Base-by-base conservation (phyloP, 1,140 invertebrate genomes). In the Bemisia tabaci region DNA sequence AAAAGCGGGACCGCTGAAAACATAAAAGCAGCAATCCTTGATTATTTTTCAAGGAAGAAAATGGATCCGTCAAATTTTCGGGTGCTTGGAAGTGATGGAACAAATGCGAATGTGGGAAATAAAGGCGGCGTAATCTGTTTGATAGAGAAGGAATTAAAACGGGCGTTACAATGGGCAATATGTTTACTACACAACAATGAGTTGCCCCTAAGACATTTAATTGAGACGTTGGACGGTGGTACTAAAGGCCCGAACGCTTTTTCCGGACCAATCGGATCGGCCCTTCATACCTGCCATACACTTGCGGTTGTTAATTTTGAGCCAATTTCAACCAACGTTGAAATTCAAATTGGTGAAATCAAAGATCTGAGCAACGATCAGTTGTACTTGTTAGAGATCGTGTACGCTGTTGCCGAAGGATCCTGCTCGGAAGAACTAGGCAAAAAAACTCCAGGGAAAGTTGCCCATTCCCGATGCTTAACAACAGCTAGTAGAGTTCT, bases 181-280 rank as follows among this genome's bases (percentile, higher is more conserved):
- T 75, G 73, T 60, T 69, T 73, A 66, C 67, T 76, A 22, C 72
- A 73, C 33, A 67, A 68, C 24, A 76, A 76, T 62, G 74, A 68
- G 63, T 64, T 75, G 26, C 70, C 68, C 58, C 67, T 75, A 21
- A 62, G 73, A 24, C 72, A 75, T 65, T 67, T 76, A 33, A 73
- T 75, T 64, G 62, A 71, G 66, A 33, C 69, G 65, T 62, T 73
- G 24, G 70, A 76, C 71, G 72, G 72, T 11, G 26, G 26, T 66
- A 74, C 71, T 63, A 68, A 68, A 12, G 72, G 73, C 22, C 73
- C 74, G 22, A 66, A 66, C 21, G 64, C 67, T 26, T 73, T 68
- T 70, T 64, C 65, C 62, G 72, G 73, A 23, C 67, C 68, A 62
- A 71, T 75, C 24, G 72, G 72, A 58, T 67, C 69, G 67, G 24